These are phyloP conservation scores for Sorex araneus DNA, from an alignment of 2,113 vertebrate genomes.

Conservation along the genomic window DNA sequence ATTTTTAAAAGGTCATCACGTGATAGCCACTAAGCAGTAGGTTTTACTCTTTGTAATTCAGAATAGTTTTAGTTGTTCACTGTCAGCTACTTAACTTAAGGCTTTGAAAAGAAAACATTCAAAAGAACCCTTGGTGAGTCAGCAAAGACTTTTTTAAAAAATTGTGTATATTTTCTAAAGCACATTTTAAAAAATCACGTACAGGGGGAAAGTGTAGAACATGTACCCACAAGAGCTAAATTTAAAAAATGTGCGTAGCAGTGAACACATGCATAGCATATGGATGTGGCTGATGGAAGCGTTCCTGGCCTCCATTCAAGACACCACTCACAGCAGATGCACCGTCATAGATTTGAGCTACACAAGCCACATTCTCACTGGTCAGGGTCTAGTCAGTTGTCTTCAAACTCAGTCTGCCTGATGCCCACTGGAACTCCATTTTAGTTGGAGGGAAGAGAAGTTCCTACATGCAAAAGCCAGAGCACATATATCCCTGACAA, in stretches of 20 bases:
- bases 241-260: constrained; percentile 90
- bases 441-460: constrained; percentile 55
- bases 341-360: constrained; percentile 85
- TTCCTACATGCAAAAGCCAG: constrained; percentile 46
- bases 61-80: constrained; percentile 54
- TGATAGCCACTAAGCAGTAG: not conserved
- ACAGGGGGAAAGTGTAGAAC: constrained; percentile 87
- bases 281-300: constrained; percentile 88
- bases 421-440: constrained; percentile 54
- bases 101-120: constrained; percentile 63
- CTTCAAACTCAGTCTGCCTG: constrained; percentile 76
- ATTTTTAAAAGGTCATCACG: constrained; percentile 41
- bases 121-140: constrained; percentile 76
- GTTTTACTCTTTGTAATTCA: constrained; percentile 62
- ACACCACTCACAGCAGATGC: constrained; percentile 89
- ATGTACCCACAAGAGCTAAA: constrained; percentile 90
- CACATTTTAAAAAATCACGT: constrained; percentile 81
- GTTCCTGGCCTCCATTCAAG: constrained; percentile 88
- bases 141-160: constrained; percentile 81
- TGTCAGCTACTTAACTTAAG: constrained; percentile 68
- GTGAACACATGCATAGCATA: constrained; percentile 89
- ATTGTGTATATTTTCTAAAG: constrained; percentile 87
- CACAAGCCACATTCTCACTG: constrained; percentile 85
- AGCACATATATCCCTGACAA: not conserved
- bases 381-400: constrained; percentile 86